These are phyloP conservation scores for Drosophila borborema DNA, from an alignment of 2,888 invertebrate species.

Conservation along the genomic window DNA sequence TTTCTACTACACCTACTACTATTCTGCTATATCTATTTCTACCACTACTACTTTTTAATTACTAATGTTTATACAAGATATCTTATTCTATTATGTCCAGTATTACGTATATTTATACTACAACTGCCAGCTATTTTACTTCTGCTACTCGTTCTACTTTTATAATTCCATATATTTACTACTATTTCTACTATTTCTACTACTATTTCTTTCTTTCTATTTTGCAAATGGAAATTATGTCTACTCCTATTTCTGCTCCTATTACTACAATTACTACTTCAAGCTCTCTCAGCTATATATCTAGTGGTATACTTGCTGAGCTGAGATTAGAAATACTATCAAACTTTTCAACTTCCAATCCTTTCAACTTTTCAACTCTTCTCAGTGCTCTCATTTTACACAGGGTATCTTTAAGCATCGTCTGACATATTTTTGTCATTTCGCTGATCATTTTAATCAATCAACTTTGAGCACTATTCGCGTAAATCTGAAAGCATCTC, in stretches of 20 bases:
- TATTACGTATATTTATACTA: too few species aligned
- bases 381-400: background rate
- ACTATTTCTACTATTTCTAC: background rate
- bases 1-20: too few species aligned
- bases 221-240: too few species aligned
- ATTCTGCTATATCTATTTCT: background rate
- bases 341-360: background rate
- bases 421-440: background rate
- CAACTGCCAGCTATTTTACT: too few species aligned
- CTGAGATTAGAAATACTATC: background rate
- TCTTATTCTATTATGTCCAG: too few species aligned
- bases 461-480: slow-evolving; percentile 11
- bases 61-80: background rate
- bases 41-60: background rate
- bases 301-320: too few species aligned
- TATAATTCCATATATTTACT: background rate
- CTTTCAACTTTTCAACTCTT: background rate
- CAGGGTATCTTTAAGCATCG: background rate
- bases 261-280: background rate
- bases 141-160: too few species aligned
- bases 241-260: background rate
- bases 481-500: slow-evolving; percentile 19
- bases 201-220: too few species aligned
- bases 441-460: slow-evolving; percentile 35
- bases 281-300: too few species aligned